Base-by-base conservation (phyloP, 2,888 invertebrate genomes). In the Tetramorium bicarinatum region DNA sequence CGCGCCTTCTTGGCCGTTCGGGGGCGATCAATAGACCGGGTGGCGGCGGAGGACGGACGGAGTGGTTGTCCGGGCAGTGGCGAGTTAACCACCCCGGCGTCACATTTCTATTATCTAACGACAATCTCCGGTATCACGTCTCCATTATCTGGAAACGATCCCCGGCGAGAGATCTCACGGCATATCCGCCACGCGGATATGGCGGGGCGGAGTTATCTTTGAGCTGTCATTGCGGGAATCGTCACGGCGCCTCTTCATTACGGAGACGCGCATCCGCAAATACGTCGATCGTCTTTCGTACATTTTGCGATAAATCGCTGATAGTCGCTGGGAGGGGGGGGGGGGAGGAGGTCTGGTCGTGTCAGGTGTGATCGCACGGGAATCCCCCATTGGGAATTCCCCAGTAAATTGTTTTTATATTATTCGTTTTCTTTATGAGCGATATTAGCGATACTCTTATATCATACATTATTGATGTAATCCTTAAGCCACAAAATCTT, bases 11-110 rank as follows among this genome's bases (percentile, higher is more conserved):
- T 84, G 85, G 72, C 81, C 74, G 86, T 81, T 86, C 84, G 61
- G 82, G 90, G 82, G 87, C 91, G 91, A 91, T 91, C 91, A 91
- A 91, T 91, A 91, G 90, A 85, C 85, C 74, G 87, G 88, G 86
- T 87, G 87, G 87, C 69, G 85, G 87, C 59, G 86, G 86, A 87
- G 86, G 83, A 82, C 82, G 80, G 29, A 34, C 29, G 29, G 29
- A 34, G 76, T 67, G 84, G 80, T 85, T 82, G 52, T 87, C 84
- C 85, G 74, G 61, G 69, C 87, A 90, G 89, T 88, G 87, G 82
- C 83, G 88, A 87, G 85, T 85, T 67, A 79, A 79, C 71, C 59
- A 79, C 79, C 71, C 59, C 59, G 59, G 56, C 71, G 72, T 79
- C 71, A 79, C 71, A 79, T 79, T 79, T 79, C 79, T 71, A 71